Evolutionary conservation across 2,888 invertebrate species (phyloP).

Genomic region (Drosophila macrospina): DNA sequence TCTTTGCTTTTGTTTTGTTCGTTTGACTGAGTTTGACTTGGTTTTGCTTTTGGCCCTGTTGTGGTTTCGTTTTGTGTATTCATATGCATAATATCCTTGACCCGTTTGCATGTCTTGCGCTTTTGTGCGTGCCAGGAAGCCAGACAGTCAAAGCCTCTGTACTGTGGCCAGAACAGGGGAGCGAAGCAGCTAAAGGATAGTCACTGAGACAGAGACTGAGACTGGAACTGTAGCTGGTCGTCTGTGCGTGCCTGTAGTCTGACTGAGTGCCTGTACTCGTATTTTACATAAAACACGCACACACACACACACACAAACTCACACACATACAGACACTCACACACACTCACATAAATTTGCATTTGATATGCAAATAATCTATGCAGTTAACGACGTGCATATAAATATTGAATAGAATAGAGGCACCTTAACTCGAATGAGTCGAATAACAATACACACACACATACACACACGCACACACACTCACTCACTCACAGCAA

Average conservation of each 20-base stretch:
- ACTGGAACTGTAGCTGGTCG: constrained; percentile 3
- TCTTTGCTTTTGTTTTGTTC: constrained; percentile 22
- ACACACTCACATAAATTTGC: constrained; percentile 27
- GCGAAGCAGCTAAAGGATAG: background rate
- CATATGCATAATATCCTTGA: constrained; percentile 77
- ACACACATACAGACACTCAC: constrained; percentile 11
- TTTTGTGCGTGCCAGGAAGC: constrained; percentile 66
- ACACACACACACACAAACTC: constrained; percentile 14
- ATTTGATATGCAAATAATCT: constrained; percentile 74
- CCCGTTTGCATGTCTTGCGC: constrained; percentile 70
- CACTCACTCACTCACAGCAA: background rate
- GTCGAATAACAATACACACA: constrained; percentile 7
- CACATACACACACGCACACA: background rate
- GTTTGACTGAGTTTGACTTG: constrained; percentile 32
- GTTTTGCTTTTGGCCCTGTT: constrained; percentile 9
- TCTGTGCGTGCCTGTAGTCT: constrained; percentile 33
- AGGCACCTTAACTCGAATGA: constrained; percentile 31
- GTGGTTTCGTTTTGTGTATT: constrained; percentile 45
- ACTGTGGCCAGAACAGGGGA: background rate
- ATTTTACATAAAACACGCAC: constrained; percentile 49
- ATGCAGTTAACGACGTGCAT: constrained; percentile 66
- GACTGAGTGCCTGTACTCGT: constrained; percentile 14
- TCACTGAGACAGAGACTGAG: background rate
- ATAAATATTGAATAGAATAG: constrained; percentile 61
- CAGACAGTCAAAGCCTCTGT: constrained; percentile 25